A percentile compares a stretch with the other conserved stretches of the same genome.
phyloP scores from a whole-genome alignment of 2,797 vertebrate species.

The Muraenolepis orangiensis region DNA sequence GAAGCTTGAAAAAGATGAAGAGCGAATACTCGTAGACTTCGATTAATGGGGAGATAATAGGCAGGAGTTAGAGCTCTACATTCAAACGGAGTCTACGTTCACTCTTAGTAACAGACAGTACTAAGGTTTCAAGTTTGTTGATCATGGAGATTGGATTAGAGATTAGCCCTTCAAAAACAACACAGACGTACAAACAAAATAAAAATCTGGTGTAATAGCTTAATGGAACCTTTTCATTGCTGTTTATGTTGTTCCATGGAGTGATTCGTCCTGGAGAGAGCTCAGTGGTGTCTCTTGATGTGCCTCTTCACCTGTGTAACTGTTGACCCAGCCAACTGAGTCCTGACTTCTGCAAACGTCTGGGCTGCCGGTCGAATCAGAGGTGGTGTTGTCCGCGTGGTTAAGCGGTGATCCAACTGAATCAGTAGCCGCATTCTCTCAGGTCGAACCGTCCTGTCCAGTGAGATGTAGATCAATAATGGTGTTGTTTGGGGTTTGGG shows the following conservation, averaged over 20 bases:
- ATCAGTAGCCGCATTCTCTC: constrained; percentile 44
- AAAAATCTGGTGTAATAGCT: constrained; percentile 8
- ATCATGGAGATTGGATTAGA: constrained; percentile 33
- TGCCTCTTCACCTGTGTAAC: constrained; percentile 32
- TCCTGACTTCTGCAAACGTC: constrained; percentile 17
- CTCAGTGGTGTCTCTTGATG: constrained; percentile 13
- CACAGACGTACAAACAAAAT: constrained; percentile 33
- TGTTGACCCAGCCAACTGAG: constrained; percentile 35
- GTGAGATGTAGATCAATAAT: constrained; percentile 64
- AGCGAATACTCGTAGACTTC: too few relatives aligned
- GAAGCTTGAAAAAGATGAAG: too few relatives aligned
- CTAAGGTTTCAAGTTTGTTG: constrained; percentile 58
- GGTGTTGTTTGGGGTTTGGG: constrained; percentile 58
- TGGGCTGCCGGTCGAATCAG: constrained; percentile 27
- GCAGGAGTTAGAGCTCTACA: too few relatives aligned
- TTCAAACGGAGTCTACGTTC: too few relatives aligned
- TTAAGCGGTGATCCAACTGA: constrained; percentile 35
- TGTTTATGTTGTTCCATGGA: constrained; percentile 18
- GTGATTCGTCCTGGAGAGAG: constrained; percentile 14
- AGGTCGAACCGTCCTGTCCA: constrained; percentile 36
- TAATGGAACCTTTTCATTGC: constrained; percentile 28
- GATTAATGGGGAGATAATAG: too few relatives aligned
- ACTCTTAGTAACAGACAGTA: constrained; percentile 42
- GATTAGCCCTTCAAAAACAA: constrained; percentile 48
- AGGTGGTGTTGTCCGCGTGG: constrained; percentile 26